Evolutionary conservation across 2,113 vertebrate genomes (phyloP).

Genomic region (Oryzias curvinotus): DNA sequence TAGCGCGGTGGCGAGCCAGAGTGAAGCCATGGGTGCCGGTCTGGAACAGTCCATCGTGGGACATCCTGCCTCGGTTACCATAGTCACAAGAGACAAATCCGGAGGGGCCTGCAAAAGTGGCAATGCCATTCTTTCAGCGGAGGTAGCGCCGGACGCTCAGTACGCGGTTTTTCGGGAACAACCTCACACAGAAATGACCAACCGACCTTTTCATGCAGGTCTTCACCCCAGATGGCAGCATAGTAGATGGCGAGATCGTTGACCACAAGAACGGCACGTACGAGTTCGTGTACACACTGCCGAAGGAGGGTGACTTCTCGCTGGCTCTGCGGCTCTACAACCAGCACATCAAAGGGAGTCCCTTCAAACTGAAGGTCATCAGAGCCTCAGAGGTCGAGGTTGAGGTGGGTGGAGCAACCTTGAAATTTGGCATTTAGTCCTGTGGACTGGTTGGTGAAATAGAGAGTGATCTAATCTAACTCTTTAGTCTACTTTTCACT

Average conservation of each 20-base stretch:
- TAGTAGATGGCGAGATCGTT: conserved; percentile 92
- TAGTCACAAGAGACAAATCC: conserved; percentile 95
- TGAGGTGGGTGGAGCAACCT: conserved; percentile 40
- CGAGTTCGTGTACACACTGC: conserved; percentile 91
- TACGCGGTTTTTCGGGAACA: neutral
- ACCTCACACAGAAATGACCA: accelerated
- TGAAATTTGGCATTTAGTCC: neutral
- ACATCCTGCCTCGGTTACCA: conserved; percentile 90
- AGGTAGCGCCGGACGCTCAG: conserved; percentile 52
- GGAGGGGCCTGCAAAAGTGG: conserved; percentile 94
- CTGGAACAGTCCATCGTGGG: conserved; percentile 91
- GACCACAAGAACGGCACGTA: conserved; percentile 98
- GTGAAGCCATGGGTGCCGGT: conserved; percentile 90
- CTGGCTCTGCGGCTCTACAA: conserved; percentile 92
- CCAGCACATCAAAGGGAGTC: conserved; percentile 97
- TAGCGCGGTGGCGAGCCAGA: conserved; percentile 95
- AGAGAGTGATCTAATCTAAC: too few relatives aligned
- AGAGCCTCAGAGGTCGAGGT: conserved; percentile 77
- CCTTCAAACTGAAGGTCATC: conserved; percentile 89
- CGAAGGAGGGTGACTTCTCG: conserved; percentile 94
- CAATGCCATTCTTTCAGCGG: conserved; percentile 91
- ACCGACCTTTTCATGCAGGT: conserved; percentile 53
- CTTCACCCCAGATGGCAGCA: conserved; percentile 92
- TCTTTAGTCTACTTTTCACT: too few relatives aligned
- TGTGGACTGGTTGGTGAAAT: too few relatives aligned